Evolutionary conservation across 2,797 vertebrate species (phyloP), one percentile per base, ranked within the genome.

Genomic region (Acanthurus tractus): DNA sequence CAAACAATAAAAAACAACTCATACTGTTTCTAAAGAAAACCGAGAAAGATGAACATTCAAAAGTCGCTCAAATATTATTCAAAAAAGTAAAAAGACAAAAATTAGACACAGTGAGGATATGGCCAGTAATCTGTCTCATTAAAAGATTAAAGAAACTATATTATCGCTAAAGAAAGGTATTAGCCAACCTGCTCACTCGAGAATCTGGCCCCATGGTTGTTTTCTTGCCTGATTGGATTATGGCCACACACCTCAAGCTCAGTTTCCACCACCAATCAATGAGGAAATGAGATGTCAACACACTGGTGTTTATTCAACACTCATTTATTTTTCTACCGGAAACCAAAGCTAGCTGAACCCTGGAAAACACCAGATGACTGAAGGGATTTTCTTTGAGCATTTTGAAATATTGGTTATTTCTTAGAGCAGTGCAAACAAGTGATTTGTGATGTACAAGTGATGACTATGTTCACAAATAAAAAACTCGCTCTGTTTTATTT

Each of bases 231-330:
- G 91, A 96, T 92, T 93, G 93, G 94, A 96, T 95, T 94, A 95
- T 91, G 93, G 89, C 95, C 94, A 95, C 94, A 95, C 94, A 95
- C 93, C 93, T 93, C 82, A 83, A 89, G 82, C 90, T 86, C 75
- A 52, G 88, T 92, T 90, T 92, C 92, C 87, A 86, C 89, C 87
- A 93, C 92, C 92, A 94, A 95, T 95, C 93, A 95, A 93, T 89
- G 90, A 94, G 95, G 94, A 96, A 95, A 95, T 94, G 91, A 95
- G 92, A 91, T 95, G 95, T 96, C 94, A 95, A 95, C 95, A 95
- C 91, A 79, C 81, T 56, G 76, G 75, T 94, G 93, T 96, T 96
- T 95, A 92, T 92, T 94, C 89, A 92, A 81, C 90, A 89, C 90
- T 90, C 90, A 93, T 93, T 93, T 93, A 94, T 95, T 95, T 94